Base-by-base conservation (phyloP, 2,797 vertebrate genomes). In the Lagodon rhomboides region DNA sequence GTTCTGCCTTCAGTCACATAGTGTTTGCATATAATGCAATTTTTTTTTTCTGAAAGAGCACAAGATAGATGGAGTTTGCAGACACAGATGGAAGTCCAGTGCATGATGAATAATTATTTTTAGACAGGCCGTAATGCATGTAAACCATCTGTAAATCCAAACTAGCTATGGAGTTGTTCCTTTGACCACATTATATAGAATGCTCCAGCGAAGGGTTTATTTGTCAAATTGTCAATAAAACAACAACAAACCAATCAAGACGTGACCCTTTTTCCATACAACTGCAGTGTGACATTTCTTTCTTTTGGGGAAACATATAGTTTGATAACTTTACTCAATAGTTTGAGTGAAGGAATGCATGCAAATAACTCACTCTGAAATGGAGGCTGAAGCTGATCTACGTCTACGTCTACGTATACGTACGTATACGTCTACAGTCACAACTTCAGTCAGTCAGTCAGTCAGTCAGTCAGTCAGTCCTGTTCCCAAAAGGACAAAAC, bases 31-130 rank as follows among this genome's bases (percentile, higher is more conserved):
- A 82, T 68, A 66, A 59, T 47, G 41, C 61, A 16, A 9, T 3
- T 46, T 63, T 68, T 34, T 27, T 75, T 20, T 12, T 78, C 56
- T 79, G 67, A 30, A 76, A 60, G 20, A 62, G 61, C 54, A 82
- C 12, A 71, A 63, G 64, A 75, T 71, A 58, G 71, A 76, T 49
- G 64, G 17, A 46, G 70, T 81, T 76, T 38, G 71, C 46, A 75
- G 43, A 65, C 38, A 18, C 15, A 49, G 65, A 66, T 58, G 25
- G 30, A 7, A 49, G 65, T 77, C n/a, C 9, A 43, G 56, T 65
- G 75, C 65, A 77, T 62, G 62, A 76, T 49, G 43, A 68, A 56
- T 68, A 18, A 71, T 70, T 83, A 64, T 38, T 65, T 59, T 58
- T 76, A 46, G 44, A 69, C 34, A 15, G 51, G 53, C 18, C 46